phyloP scores from a whole-genome alignment of 2,113 vertebrate species.

The Thunnus thynnus region DNA sequence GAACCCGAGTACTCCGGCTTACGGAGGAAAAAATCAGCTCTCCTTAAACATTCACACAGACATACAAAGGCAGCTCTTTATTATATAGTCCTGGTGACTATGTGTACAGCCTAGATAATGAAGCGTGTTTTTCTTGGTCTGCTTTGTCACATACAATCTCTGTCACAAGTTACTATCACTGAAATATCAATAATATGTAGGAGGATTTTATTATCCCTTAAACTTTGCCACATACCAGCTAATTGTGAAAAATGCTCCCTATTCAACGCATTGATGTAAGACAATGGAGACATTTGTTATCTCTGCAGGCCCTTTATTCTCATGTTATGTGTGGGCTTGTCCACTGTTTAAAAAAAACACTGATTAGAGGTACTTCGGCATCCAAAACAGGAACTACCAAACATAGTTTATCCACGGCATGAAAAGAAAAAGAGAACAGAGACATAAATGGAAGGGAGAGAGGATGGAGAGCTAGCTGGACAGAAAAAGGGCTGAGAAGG shows the following conservation, averaged over 20 bases:
- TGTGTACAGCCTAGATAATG: slow-evolving; percentile 36
- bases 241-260: slow-evolving; percentile 64
- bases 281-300: slow-evolving; percentile 71
- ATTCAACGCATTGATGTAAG: slow-evolving; percentile 44
- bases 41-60: slow-evolving; percentile 55
- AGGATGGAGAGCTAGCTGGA: slow-evolving; percentile 46
- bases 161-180: slow-evolving; percentile 5
- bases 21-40: slow-evolving; percentile 44
- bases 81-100: slow-evolving; percentile 21
- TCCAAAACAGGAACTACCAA: slow-evolving; percentile 69
- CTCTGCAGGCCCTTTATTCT: slow-evolving; percentile 40
- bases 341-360: slow-evolving; percentile 40
- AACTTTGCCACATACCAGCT: slow-evolving; percentile 51
- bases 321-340: slow-evolving; percentile 47
- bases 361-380: slow-evolving; percentile 41
- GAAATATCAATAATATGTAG: slow-evolving; percentile 65
- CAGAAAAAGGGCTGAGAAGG: slow-evolving; percentile 46
- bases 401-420: slow-evolving; percentile 59
- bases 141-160: slow-evolving; percentile 57
- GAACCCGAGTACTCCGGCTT: slow-evolving; percentile 50
- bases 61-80: slow-evolving; percentile 37
- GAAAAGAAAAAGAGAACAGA: slow-evolving; percentile 60
- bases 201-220: slow-evolving; percentile 60
- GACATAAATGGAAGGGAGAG: slow-evolving; percentile 29
- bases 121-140: slow-evolving; percentile 50